Percentiles rank a stretch among this genome's conserved stretches.
Evolutionary conservation across 1,140 invertebrate genomes (phyloP).

Genomic region (Lucilia sericata): DNA sequence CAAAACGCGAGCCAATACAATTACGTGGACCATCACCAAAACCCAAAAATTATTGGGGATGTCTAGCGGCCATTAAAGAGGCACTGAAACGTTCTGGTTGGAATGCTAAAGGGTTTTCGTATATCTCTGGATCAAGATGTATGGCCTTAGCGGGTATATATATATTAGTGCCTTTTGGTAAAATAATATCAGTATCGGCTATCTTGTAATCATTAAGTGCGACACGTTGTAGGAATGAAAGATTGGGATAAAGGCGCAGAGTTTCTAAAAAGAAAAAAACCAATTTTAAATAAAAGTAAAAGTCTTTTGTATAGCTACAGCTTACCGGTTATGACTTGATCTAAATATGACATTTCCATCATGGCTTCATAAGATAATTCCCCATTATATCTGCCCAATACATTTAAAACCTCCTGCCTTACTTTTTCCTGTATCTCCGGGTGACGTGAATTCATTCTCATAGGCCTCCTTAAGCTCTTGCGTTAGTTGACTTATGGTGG

Average conservation of each 20-base stretch:
- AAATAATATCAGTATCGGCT: slow-evolving; percentile 54
- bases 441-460: slow-evolving; percentile 74
- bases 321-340: slow-evolving; percentile 72
- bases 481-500: slow-evolving; percentile 57
- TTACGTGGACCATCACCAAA: slow-evolving; percentile 80
- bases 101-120: slow-evolving; percentile 74
- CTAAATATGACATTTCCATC: slow-evolving; percentile 73
- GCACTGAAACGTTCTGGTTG: slow-evolving; percentile 75
- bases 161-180: slow-evolving; percentile 62
- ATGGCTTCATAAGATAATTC: slow-evolving; percentile 73
- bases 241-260: slow-evolving; percentile 71
- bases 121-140: slow-evolving; percentile 73
- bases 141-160: slow-evolving; percentile 70
- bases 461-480: slow-evolving; percentile 55
- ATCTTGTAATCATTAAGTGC: slow-evolving; percentile 69
- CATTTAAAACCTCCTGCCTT: slow-evolving; percentile 74
- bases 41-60: slow-evolving; percentile 72
- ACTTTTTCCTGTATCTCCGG: slow-evolving; percentile 75
- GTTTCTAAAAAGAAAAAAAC: slow-evolving; percentile 66
- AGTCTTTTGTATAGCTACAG: not conserved
- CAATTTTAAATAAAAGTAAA: not conserved
- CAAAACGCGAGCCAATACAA: slow-evolving; percentile 70
- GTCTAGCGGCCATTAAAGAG: slow-evolving; percentile 67
- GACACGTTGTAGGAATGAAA: slow-evolving; percentile 67
- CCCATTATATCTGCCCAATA: slow-evolving; percentile 67